Conservation (phyloP, 2,113 vertebrate genomes). For the Galeopterus variegatus region DNA sequence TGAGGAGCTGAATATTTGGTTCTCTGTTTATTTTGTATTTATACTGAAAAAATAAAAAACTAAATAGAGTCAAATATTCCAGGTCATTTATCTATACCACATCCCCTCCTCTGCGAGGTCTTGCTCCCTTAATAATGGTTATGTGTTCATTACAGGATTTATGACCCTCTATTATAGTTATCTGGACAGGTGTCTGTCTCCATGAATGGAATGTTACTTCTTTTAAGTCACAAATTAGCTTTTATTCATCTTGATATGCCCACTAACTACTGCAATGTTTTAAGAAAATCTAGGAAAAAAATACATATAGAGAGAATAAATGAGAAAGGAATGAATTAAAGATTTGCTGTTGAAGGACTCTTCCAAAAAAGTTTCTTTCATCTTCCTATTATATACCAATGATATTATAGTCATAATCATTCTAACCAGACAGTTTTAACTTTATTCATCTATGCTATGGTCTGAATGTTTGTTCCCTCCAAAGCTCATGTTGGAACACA, state of each 20-base stretch:
- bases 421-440: not conserved
- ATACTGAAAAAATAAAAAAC: not conserved
- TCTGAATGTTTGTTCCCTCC: too few species aligned
- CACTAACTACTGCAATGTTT: not conserved
- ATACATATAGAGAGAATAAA: not conserved
- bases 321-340: not conserved
- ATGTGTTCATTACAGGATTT: not conserved
- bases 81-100: not conserved
- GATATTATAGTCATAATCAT: not conserved
- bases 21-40: slow-evolving; percentile 11
- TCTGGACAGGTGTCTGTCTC: not conserved
- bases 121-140: not conserved
- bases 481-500: too few species aligned
- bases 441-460: not conserved
- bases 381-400: not conserved
- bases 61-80: not conserved
- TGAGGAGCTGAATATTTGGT: not conserved
- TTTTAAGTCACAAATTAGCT: not conserved
- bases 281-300: slow-evolving; percentile 19
- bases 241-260: not conserved
- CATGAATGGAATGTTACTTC: not conserved
- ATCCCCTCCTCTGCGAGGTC: not conserved
- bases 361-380: not conserved
- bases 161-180: not conserved
- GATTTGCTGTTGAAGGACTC: not conserved